A percentile compares a stretch with the other conserved stretches of the same genome.
Evolutionary conservation across 2,797 vertebrate species (phyloP).

Genomic region (Amazonetta brasiliensis): DNA sequence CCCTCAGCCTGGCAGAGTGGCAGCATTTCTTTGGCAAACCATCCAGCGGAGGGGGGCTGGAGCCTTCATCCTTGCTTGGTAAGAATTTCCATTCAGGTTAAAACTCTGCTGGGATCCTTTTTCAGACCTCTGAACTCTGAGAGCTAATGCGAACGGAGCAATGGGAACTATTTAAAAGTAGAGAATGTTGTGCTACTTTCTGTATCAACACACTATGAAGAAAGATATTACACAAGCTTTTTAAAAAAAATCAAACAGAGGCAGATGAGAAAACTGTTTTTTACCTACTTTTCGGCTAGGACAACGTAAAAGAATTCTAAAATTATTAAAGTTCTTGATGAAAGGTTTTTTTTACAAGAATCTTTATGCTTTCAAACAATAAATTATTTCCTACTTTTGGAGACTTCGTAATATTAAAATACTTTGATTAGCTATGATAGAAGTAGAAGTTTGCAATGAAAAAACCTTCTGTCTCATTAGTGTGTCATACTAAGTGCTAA

Average conservation of each 20-base stretch:
- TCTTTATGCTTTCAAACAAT: slow-evolving; percentile 80
- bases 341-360: slow-evolving; percentile 73
- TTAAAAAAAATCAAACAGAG: slow-evolving; percentile 52
- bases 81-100: slow-evolving; percentile 69
- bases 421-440: slow-evolving; percentile 69
- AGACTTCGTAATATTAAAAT: slow-evolving; percentile 75
- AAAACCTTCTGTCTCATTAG: slow-evolving; percentile 66
- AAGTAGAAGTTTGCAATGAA: slow-evolving; percentile 75
- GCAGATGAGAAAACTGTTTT: slow-evolving; percentile 68
- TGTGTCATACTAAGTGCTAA: slow-evolving; percentile 70
- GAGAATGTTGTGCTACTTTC: slow-evolving; percentile 61
- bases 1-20: slow-evolving; percentile 13
- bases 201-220: slow-evolving; percentile 58
- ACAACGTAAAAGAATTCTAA: slow-evolving; percentile 57
- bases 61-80: slow-evolving; percentile 60
- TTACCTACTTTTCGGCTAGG: slow-evolving; percentile 72
- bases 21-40: neutral
- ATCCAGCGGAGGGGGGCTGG: neutral
- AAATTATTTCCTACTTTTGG: slow-evolving; percentile 80
- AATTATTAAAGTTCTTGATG: slow-evolving; percentile 69
- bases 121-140: slow-evolving; percentile 59
- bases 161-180: slow-evolving; percentile 36
- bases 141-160: neutral
- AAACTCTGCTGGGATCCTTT: slow-evolving; percentile 60
- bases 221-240: slow-evolving; percentile 60